Evolutionary conservation across 2,888 invertebrate genomes (phyloP).

Genomic region (Volucella zonaria): DNA sequence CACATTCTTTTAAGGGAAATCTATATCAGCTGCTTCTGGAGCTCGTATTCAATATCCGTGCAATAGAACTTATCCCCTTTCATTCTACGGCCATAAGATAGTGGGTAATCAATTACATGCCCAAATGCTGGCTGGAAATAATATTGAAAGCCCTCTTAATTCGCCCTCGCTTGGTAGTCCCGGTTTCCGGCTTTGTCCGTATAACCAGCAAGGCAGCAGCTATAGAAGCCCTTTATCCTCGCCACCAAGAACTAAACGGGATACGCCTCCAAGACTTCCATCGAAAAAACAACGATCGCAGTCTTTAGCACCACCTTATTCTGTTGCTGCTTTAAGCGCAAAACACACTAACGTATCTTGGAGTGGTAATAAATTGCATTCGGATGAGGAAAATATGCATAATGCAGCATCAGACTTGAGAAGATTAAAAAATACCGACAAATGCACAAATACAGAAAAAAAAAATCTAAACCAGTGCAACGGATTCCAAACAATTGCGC

Average conservation of each 20-base stretch:
- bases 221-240: slow-evolving; percentile 84
- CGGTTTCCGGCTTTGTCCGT: slow-evolving; percentile 80
- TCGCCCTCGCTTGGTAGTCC: slow-evolving; percentile 82
- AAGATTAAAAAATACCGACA: slow-evolving; percentile 73
- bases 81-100: slow-evolving; percentile 87
- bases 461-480: slow-evolving; percentile 75
- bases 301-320: slow-evolving; percentile 87
- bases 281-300: slow-evolving; percentile 90
- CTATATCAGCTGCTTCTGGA: slow-evolving; percentile 94
- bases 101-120: slow-evolving; percentile 83
- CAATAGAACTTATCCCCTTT: slow-evolving; percentile 90
- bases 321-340: slow-evolving; percentile 78
- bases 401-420: slow-evolving; percentile 41
- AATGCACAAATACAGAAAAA: slow-evolving; percentile 64
- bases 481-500: slow-evolving; percentile 81
- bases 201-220: slow-evolving; percentile 75
- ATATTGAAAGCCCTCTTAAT: slow-evolving; percentile 81
- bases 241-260: slow-evolving; percentile 84
- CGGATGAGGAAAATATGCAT: slow-evolving; percentile 43
- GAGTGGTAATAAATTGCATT: slow-evolving; percentile 87
- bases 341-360: slow-evolving; percentile 85
- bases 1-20: slow-evolving; percentile 89
- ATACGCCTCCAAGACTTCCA: slow-evolving; percentile 83
- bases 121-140: slow-evolving; percentile 82
- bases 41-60: slow-evolving; percentile 93